Conservation (phyloP, 1,140 invertebrate genomes). For the Nephila pilipes region DNA sequence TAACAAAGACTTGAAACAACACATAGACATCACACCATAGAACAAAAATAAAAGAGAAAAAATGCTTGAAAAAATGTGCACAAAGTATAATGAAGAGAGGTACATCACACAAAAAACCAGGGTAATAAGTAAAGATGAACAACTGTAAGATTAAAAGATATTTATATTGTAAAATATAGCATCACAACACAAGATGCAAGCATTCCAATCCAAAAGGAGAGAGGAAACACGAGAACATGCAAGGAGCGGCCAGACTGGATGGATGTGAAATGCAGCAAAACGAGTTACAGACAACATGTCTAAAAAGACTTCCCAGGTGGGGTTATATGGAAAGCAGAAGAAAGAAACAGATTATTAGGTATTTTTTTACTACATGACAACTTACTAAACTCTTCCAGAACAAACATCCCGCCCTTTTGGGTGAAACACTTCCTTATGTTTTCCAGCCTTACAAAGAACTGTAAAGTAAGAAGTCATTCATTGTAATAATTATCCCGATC, state of each 20-base stretch:
- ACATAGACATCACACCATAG: conserved; percentile 57
- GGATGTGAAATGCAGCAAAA: conserved; percentile 76
- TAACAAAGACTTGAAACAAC: conserved; percentile 48
- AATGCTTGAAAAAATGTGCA: conserved; percentile 73
- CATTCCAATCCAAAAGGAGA: conserved; percentile 76
- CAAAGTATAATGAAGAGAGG: conserved; percentile 66
- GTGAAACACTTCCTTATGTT: conserved; percentile 99
- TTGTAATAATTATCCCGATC: conserved; percentile 69
- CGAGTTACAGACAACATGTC: conserved; percentile 75
- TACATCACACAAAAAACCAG: conserved; percentile 63
- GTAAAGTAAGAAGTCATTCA: conserved; percentile 84
- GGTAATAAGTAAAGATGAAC: conserved; percentile 71
- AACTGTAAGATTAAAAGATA: conserved; percentile 57
- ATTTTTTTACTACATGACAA: conserved; percentile 80
- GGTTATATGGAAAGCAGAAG: conserved; percentile 76
- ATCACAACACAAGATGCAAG: conserved; percentile 77
- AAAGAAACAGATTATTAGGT: conserved; percentile 77
- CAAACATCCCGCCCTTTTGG: conserved; percentile 98
- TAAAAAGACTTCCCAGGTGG: conserved; percentile 67
- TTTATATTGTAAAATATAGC: conserved; percentile 65
- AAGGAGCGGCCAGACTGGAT: conserved; percentile 75
- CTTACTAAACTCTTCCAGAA: conserved; percentile 99
- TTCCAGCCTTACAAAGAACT: conserved; percentile 99
- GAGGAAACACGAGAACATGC: conserved; percentile 75
- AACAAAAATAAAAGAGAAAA: conserved; percentile 75